Conservation (phyloP, 2,888 invertebrate genomes). For the Apotomis turbidana region DNA sequence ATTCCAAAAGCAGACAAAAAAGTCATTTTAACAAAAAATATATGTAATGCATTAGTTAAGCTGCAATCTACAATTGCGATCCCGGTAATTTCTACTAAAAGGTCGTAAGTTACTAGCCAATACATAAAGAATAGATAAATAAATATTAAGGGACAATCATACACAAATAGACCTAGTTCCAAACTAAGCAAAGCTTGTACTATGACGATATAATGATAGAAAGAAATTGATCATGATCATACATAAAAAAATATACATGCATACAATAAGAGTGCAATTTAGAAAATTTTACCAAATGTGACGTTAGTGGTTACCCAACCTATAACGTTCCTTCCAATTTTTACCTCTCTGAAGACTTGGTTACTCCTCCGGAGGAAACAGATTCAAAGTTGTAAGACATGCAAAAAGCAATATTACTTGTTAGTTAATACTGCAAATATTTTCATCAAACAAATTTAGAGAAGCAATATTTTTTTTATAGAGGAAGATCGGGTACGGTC, state of each 20-base stretch:
- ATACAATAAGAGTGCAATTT: constrained; percentile 4
- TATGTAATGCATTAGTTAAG: no score
- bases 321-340: constrained; percentile 42
- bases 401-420: constrained; percentile 84
- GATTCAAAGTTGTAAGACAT: constrained; percentile 89
- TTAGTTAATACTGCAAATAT: constrained; percentile 61
- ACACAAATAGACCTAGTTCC: no score
- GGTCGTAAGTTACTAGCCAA: neutral
- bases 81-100: neutral
- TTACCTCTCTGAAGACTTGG: constrained; percentile 85
- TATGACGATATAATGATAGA: no score
- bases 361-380: constrained; percentile 86
- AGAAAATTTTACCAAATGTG: constrained; percentile 17
- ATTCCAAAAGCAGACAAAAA: neutral
- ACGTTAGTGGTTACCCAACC: constrained; percentile 21
- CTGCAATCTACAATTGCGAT: neutral
- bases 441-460: constrained; percentile 28
- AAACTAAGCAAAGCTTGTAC: no score
- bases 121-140: neutral
- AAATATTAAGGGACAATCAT: no score
- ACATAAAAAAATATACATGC: constrained; percentile 9
- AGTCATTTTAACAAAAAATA: no score
- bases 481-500: no score
- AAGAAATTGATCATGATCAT: neutral
- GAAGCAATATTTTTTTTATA: constrained; percentile 27